Conservation (phyloP, 2,888 invertebrate genomes). For the Tanypteryx hageni region DNA sequence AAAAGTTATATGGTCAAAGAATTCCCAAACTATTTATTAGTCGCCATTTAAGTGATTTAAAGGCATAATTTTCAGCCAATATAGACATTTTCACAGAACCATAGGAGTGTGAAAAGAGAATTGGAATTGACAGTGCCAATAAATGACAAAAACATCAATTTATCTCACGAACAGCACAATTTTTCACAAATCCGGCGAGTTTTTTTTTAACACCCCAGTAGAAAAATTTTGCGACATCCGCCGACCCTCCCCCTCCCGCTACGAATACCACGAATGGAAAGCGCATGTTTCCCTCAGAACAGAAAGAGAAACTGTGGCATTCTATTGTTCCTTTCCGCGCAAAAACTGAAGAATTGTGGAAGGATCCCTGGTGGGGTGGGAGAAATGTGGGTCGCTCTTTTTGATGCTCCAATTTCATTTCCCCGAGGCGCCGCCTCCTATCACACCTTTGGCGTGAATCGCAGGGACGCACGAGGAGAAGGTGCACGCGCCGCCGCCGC, state of each 20-base stretch:
- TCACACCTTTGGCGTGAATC: neutral
- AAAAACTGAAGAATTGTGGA: neutral
- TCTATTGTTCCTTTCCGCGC: neutral
- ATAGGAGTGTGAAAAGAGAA: too few relatives aligned
- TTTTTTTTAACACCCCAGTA: neutral
- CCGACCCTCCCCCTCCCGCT: too few relatives aligned
- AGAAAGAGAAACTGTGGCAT: slow-evolving; percentile 29
- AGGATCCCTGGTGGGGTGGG: neutral
- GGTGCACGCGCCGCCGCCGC: too few relatives aligned
- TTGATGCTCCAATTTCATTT: neutral
- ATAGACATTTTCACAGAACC: too few relatives aligned
- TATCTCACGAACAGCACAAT: too few relatives aligned
- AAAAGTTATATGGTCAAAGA: too few relatives aligned
- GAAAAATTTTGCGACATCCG: neutral
- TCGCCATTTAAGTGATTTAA: too few relatives aligned
- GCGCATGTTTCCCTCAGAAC: neutral
- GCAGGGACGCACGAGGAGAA: too few relatives aligned
- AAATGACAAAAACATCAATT: neutral
- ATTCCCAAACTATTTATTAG: too few relatives aligned
- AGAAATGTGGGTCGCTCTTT: neutral
- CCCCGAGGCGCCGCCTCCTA: neutral
- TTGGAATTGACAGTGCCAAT: neutral
- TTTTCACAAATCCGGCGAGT: too few relatives aligned
- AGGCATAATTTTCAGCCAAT: too few relatives aligned
- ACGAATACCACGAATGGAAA: neutral